Evolutionary conservation across 2,113 vertebrate species (phyloP), one percentile per base, ranked within the genome.

Genomic region (Noctilio leporinus): DNA sequence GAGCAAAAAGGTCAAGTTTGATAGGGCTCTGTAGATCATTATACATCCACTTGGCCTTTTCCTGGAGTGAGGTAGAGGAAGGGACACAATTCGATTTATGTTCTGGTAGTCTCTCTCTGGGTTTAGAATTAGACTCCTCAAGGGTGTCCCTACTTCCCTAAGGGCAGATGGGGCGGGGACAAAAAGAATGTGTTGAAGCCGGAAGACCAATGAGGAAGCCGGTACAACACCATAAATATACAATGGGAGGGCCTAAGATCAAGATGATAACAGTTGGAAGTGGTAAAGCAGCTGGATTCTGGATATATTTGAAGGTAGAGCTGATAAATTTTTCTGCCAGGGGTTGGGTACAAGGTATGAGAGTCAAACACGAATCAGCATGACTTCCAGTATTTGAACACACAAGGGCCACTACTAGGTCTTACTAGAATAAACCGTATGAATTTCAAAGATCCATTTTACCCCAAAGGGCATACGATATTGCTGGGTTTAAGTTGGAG

Each of bases 181-280:
- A 81, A 26, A 76, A 17, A 47, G 59, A 77, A 24, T 38, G 8
- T 7, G 17, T 1, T 57, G 62, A 40, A 38, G 49, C 49, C 24
- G 53, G 35, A 64, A 43, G 43, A 20, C 24, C 47, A 22, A 15
- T 30, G 3, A 17, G 30, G 75, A 69, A 28, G 47, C 55, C 10
- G n/a, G 6, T 8, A 0, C 38, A 7, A 1, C 5, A 15, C 22
- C 8, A 30, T 24, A 28, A 19, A 10, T 3, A 15, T 11, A 35
- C 53, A 10, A 8, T 4, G 17, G 7, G 24, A 5, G 20, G 7
- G 20, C 64, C 69, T n/a, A 1, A 59, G 47, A 20, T 70, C 33
- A 20, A 15, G 33, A 5, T 20, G 53, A 33, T 24, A 4, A 35
- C 0, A 14, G 35, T 7, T 4, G 1, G 28, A 15, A 9, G 33